A percentile compares a stretch with the other conserved stretches of the same genome.
These are phyloP conservation scores for Eupleurogrammus muticus DNA, from an alignment of 2,797 vertebrate species.

Conservation along the genomic window DNA sequence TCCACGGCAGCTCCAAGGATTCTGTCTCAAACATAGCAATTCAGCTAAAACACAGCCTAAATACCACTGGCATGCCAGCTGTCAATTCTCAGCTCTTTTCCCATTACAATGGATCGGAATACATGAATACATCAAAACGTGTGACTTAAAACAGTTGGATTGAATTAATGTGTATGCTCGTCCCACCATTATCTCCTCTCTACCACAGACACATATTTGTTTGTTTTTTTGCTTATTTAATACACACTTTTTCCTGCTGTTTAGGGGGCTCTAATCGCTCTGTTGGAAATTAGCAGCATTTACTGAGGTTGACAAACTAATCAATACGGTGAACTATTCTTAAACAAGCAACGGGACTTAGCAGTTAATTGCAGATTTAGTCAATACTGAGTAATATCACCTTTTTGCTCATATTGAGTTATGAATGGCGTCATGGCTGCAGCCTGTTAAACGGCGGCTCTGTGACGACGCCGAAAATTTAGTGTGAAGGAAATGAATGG, in stretches of 20 bases:
- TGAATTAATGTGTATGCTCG: conserved; percentile 30
- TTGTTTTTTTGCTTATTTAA: conserved; percentile 28
- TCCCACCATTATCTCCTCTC: conserved; percentile 6
- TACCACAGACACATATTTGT: conserved; percentile 14
- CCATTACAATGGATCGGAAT: conserved; percentile 58
- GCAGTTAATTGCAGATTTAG: conserved; percentile 45
- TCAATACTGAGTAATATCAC: conserved; percentile 42
- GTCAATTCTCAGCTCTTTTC: conserved; percentile 51
- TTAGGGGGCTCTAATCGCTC: conserved; percentile 21
- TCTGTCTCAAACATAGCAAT: conserved; percentile 70
- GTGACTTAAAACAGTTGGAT: conserved; percentile 38
- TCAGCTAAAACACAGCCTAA: conserved; percentile 67
- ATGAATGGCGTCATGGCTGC: conserved; percentile 33
- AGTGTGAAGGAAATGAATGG: conserved; percentile 58
- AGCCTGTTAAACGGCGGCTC: conserved; percentile 38
- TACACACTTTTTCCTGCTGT: conserved; percentile 23
- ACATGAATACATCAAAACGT: conserved; percentile 69
- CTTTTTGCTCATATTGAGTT: conserved; percentile 36
- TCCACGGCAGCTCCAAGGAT: conserved; percentile 68
- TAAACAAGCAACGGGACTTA: conserved; percentile 38
- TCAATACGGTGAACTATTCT: conserved; percentile 58
- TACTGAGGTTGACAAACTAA: conserved; percentile 51
- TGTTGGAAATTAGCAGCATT: conserved; percentile 47
- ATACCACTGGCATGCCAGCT: conserved; percentile 54
- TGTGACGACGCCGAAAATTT: conserved; percentile 32